Evolutionary conservation across 1,140 invertebrate genomes (phyloP), one percentile per base, ranked within the genome.

Genomic region (Bombus confusus): DNA sequence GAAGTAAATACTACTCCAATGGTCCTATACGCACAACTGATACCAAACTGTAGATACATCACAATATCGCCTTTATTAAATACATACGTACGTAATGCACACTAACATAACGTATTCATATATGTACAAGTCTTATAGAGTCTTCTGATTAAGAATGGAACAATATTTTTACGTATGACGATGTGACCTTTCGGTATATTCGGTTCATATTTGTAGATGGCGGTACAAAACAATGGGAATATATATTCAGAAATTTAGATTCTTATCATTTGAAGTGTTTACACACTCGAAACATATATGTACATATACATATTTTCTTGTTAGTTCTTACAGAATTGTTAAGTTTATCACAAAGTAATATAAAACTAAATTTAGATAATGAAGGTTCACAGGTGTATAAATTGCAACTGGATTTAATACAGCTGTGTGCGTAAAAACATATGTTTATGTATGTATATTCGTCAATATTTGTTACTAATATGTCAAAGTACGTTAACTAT

Each of bases 191-290:
- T 18, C 43, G 2, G 3, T 69, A 37, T 41, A 64, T 84, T 78
- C 73, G 75, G 64, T 77, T 78, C 41, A 43, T 25, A 1, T 41
- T 78, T 69, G 18, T 59, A 84, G 82, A 78, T 39, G 82, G 82
- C 64, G 52, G 18, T 41, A 39, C 3, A n/a, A 31, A 52, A 37
- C 39, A 52, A 28, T 18, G 37, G 6, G n/a, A 47, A n/a, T 13
- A n/a, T 15, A 6, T 34, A 34, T n/a, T 74, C 22, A 22, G 41
- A n/a, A 3, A 47, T 39, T 31, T 43, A 31, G 31, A 73, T 43
- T 73, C 31, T 28, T 28, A 2, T 43, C 3, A 43, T 73, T 73
- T 71, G 4, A 71, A 41, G 12, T 41, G 13, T 71, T 71, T 69
- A 52, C 47, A 8, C 1, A 8, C 6, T 22, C 6, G 47, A 22